These are phyloP conservation scores for Poliocrania exsul DNA, from an alignment of 2,797 vertebrate genomes.

Conservation along the genomic window DNA sequence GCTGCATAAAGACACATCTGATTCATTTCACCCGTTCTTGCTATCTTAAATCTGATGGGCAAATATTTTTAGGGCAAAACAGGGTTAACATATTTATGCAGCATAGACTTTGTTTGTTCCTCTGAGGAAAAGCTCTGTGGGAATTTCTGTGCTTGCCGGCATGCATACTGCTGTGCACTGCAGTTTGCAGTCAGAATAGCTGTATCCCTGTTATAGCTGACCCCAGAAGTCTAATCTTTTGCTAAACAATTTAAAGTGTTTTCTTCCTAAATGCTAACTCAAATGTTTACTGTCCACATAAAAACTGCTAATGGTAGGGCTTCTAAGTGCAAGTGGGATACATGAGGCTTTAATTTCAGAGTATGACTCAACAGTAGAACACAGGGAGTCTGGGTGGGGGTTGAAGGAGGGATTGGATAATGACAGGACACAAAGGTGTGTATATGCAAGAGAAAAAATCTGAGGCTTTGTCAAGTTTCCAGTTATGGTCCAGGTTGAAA, in stretches of 20 bases:
- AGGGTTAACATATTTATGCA: background rate
- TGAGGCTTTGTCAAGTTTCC: background rate
- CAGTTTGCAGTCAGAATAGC: background rate
- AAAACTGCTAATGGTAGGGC: background rate
- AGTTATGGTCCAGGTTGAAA: background rate
- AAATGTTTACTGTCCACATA: background rate
- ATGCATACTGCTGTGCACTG: background rate
- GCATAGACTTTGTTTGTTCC: background rate
- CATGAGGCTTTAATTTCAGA: background rate
- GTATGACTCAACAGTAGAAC: background rate
- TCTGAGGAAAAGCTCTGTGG: background rate
- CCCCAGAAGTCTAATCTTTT: background rate
- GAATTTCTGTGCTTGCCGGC: background rate
- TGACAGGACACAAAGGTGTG: background rate
- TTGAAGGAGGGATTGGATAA: background rate
- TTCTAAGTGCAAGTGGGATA: background rate
- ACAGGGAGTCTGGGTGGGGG: background rate
- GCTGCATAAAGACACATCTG: background rate
- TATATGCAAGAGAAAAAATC: background rate
- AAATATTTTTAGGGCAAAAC: background rate
- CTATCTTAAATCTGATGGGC: background rate
- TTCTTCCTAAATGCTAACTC: constrained; percentile 27
- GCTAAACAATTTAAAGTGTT: constrained; percentile 37
- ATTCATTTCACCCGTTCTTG: background rate
- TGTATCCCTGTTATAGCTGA: background rate